A percentile compares a stretch with the other conserved stretches of the same genome.
phyloP scores from a whole-genome alignment of 2,888 invertebrate species.

The Agonopterix subpropinquella region DNA sequence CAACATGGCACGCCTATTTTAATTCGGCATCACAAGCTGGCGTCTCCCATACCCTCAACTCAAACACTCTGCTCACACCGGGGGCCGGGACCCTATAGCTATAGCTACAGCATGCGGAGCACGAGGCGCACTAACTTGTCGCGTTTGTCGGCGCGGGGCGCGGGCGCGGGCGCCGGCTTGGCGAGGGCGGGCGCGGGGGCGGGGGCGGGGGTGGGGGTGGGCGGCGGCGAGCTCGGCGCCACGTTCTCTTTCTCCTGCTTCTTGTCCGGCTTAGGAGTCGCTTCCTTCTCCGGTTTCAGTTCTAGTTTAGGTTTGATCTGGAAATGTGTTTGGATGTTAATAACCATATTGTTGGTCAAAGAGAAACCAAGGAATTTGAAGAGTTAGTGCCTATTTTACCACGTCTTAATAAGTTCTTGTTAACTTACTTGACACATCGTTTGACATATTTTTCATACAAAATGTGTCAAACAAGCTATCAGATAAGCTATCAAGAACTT shows the following conservation, averaged over 20 bases:
- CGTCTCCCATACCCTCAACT: no score
- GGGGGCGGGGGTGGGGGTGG: conserved; percentile 46
- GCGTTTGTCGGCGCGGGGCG: conserved; percentile 39
- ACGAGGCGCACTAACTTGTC: conserved; percentile 49
- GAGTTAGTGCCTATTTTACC: no score
- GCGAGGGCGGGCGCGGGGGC: conserved; percentile 45
- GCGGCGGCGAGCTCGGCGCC: conserved; percentile 55
- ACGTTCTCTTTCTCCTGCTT: conserved; percentile 71
- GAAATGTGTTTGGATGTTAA: background rate
- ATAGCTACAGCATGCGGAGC: no score
- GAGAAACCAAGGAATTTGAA: background rate
- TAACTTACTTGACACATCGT: no score
- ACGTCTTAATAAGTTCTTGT: no score
- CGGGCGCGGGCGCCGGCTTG: conserved; percentile 25
- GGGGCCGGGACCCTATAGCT: no score
- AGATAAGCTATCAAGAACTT: background rate
- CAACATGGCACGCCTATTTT: no score
- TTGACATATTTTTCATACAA: no score
- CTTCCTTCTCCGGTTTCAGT: conserved; percentile 49
- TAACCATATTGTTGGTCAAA: no score
- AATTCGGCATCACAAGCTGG: no score
- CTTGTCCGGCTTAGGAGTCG: conserved; percentile 43
- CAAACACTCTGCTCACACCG: no score
- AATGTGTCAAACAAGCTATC: no score
- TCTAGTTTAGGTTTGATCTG: conserved; percentile 59